Conservation (phyloP, 2,113 vertebrate genomes). For the Brevimyrus niger region DNA sequence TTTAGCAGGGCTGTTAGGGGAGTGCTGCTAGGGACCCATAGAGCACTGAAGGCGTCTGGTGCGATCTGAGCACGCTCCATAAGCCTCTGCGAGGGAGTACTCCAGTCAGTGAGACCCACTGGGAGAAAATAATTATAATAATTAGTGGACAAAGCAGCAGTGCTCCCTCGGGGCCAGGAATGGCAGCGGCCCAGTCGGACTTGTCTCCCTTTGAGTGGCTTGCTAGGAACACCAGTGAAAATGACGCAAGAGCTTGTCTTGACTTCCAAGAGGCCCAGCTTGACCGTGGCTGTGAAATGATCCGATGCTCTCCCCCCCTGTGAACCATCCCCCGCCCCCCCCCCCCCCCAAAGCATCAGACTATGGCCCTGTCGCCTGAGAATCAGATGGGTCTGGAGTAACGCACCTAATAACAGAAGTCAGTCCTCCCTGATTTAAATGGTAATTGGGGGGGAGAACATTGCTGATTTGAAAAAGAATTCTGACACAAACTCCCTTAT, state of each 20-base stretch:
- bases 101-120: conserved; percentile 41
- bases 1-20: neutral
- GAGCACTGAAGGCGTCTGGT: conserved; percentile 57
- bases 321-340: neutral
- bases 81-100: conserved; percentile 74
- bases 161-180: conserved; percentile 73
- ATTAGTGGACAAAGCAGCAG: conserved; percentile 29
- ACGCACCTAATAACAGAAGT: neutral
- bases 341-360: neutral
- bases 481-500: neutral
- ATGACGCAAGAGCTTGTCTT: conserved; percentile 52
- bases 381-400: neutral
- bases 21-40: conserved; percentile 61
- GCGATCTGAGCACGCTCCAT: conserved; percentile 55
- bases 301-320: conserved; percentile 52
- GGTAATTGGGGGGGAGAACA: neutral
- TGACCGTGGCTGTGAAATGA: conserved; percentile 81
- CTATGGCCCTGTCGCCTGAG: neutral
- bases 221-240: conserved; percentile 21
- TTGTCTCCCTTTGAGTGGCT: conserved; percentile 57
- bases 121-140: conserved; percentile 10
- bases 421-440: neutral
- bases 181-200: conserved; percentile 57
- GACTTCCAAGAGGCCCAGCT: conserved; percentile 83
- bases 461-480: neutral